A percentile compares a stretch with the other conserved stretches of the same genome.
Evolutionary conservation across 2,113 vertebrate species (phyloP).

Genomic region (Martes martes): DNA sequence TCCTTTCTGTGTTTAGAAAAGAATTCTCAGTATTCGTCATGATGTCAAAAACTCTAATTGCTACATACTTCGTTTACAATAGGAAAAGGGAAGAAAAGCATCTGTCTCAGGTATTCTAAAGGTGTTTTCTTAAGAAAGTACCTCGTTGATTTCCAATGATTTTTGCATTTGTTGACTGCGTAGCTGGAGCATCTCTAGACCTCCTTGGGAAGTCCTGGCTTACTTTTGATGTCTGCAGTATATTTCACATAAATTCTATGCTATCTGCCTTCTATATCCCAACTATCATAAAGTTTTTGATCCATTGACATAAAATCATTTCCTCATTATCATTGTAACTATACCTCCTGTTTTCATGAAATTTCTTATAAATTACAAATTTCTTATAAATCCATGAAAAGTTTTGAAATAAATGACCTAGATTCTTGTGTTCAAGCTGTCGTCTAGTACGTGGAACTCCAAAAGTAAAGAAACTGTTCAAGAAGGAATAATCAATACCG

Average conservation of each 20-base stretch:
- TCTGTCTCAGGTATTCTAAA: background rate
- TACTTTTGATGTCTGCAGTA: background rate
- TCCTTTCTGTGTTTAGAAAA: background rate
- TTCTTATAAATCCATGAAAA: background rate
- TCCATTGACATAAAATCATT: background rate
- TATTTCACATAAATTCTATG: background rate
- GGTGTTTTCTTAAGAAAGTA: background rate
- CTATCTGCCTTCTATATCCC: background rate
- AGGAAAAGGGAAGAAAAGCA: background rate
- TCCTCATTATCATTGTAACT: background rate
- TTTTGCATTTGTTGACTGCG: background rate
- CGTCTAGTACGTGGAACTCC: background rate
- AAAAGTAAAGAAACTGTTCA: background rate
- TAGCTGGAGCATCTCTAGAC: background rate
- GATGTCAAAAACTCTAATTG: background rate
- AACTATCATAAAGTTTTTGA: background rate
- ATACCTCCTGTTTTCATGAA: background rate
- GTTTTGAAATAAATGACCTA: background rate
- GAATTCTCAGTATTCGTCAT: background rate
- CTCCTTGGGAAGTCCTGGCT: background rate
- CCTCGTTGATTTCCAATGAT: background rate
- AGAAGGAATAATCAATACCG: background rate
- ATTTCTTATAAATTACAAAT: background rate
- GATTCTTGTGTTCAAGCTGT: background rate
- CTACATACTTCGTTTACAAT: background rate